Conservation (phyloP, 1,140 invertebrate genomes). For the Riptortus pedestris region DNA sequence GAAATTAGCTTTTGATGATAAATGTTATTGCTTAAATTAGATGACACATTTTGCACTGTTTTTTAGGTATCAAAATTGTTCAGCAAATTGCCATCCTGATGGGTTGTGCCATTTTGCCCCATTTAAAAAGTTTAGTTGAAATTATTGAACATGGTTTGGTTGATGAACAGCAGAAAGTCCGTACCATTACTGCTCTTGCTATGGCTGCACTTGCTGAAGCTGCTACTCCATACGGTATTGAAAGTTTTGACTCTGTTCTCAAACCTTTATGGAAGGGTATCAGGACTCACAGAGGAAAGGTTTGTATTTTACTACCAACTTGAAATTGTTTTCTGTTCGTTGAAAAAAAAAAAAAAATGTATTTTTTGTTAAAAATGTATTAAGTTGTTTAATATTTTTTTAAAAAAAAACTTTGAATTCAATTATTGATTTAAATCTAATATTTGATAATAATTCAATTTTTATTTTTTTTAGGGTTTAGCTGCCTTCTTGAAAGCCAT, state of each 20-base stretch:
- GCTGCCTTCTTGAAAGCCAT: slow-evolving; percentile 99
- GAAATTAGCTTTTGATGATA: neutral
- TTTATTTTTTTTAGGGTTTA: slow-evolving; percentile 57
- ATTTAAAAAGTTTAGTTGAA: slow-evolving; percentile 95
- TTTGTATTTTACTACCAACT: slow-evolving; percentile 30
- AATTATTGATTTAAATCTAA: neutral
- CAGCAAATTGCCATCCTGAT: slow-evolving; percentile 99
- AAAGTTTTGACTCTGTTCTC: slow-evolving; percentile 97
- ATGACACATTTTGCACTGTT: too few relatives aligned
- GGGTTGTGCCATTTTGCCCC: slow-evolving; percentile 98
- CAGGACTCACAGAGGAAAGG: slow-evolving; percentile 90
- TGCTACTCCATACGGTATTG: slow-evolving; percentile 98
- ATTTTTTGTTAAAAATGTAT: neutral
- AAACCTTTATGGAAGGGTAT: slow-evolving; percentile 99
- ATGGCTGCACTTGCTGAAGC: slow-evolving; percentile 95
- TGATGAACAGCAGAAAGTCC: slow-evolving; percentile 78
- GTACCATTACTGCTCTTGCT: slow-evolving; percentile 97
- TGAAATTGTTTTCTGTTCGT: neutral
- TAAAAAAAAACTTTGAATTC: neutral
- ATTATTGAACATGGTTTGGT: slow-evolving; percentile 96
- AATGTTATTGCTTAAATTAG: neutral
- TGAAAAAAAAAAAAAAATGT: neutral
- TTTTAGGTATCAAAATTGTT: slow-evolving; percentile 90
- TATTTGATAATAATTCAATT: too few relatives aligned
- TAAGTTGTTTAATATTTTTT: neutral